These are phyloP conservation scores for Chloroclystis v-ata DNA, from an alignment of 2,888 invertebrate genomes.

Conservation along the genomic window DNA sequence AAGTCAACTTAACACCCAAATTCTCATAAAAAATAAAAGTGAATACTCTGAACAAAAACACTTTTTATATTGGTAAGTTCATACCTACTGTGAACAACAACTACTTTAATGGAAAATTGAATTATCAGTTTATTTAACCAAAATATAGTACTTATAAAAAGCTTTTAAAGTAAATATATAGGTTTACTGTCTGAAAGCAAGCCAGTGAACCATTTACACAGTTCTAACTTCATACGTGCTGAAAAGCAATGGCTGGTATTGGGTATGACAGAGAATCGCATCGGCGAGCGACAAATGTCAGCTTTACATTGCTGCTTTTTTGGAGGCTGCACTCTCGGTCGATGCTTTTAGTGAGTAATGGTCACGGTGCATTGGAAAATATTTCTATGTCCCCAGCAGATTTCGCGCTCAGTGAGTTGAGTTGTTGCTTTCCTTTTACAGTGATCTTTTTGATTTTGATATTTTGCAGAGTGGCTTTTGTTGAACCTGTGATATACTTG, in stretches of 20 bases:
- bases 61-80: too few species aligned
- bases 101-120: too few species aligned
- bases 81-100: too few species aligned
- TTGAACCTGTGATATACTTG: too few species aligned
- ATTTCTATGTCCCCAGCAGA: constrained; percentile 5
- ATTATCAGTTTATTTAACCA: too few species aligned
- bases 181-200: not conserved
- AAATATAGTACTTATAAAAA: too few species aligned
- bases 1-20: too few species aligned
- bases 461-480: too few species aligned
- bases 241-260: constrained; percentile 31
- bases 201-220: not conserved
- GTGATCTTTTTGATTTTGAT: not conserved
- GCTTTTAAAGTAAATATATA: too few species aligned
- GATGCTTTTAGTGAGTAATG: constrained; percentile 31
- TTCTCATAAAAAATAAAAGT: too few species aligned
- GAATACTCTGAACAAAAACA: too few species aligned
- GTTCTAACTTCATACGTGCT: constrained; percentile 23
- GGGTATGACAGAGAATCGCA: constrained; percentile 30
- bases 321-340: constrained; percentile 31
- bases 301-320: constrained; percentile 26
- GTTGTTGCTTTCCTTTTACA: not conserved
- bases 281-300: constrained; percentile 21
- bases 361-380: constrained; percentile 9
- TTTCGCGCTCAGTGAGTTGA: constrained; percentile 2